A percentile compares a stretch with the other conserved stretches of the same genome.
Conservation (phyloP, 1,140 invertebrate species). For the Bombus sylvicola region DNA sequence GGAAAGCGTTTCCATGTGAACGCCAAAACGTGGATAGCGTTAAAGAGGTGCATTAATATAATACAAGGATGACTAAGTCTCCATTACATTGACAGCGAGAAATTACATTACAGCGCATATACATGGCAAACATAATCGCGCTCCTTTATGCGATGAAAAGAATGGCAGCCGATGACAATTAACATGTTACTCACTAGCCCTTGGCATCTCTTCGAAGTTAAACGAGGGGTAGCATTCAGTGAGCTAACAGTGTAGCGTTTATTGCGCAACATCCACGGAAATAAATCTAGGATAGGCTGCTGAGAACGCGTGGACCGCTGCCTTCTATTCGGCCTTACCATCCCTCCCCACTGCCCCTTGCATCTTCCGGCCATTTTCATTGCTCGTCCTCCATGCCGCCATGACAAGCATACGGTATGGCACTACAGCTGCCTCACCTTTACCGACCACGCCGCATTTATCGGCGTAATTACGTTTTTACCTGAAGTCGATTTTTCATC, state of each 20-base stretch:
- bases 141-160: constrained; percentile 4
- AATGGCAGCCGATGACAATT: constrained; percentile 33
- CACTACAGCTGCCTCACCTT: constrained; percentile 40
- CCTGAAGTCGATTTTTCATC: not conserved
- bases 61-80: constrained; percentile 26
- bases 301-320: constrained; percentile 66
- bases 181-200: constrained; percentile 59
- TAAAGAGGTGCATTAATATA: constrained; percentile 6
- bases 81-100: constrained; percentile 10
- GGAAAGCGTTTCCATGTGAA: not conserved
- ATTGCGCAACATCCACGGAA: constrained; percentile 75
- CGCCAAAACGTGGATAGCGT: constrained; percentile 9
- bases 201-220: constrained; percentile 54
- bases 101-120: constrained; percentile 9
- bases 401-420: constrained; percentile 60
- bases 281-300: constrained; percentile 76
- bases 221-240: constrained; percentile 51
- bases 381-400: constrained; percentile 64
- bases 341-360: constrained; percentile 5
- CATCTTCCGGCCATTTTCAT: constrained; percentile 69
- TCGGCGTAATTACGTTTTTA: not conserved
- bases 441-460: constrained; percentile 18
- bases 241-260: constrained; percentile 38
- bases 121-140: not conserved
- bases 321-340: constrained; percentile 63